Base-by-base conservation (phyloP, 1,140 invertebrate genomes). In the Bradynema listronoti region DNA sequence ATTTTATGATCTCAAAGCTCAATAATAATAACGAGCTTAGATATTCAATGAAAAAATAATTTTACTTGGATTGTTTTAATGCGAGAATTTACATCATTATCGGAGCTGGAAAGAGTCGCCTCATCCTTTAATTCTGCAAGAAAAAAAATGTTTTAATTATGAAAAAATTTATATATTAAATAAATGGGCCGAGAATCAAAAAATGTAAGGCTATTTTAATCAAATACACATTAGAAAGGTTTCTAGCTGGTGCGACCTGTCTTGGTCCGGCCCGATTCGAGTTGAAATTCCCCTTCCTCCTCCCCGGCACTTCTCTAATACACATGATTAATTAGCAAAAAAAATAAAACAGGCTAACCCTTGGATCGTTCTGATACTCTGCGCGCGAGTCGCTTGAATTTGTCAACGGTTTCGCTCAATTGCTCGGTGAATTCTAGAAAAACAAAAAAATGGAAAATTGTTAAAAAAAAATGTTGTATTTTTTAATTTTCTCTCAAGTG, bases 31-130 rank as follows among this genome's bases (percentile, higher is more conserved):
- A 14, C 16, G 2, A 6, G 24, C 9, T 49, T n/a, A 58, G 14
- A n/a, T n/a, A 57, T 2, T 5, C 14, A 24, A 2, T 11, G 9
- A 58, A 39, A 9, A 47, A 59, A 58, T 9, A 6, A 4, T 22
- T 57, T 16, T 43, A 64, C 63, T 30, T 68, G 66, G 56, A 71
- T 51, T 29, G 39, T 67, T 36, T 64, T 66, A 24, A 68, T 68
- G 33, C 70, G 49, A 19, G 56, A 47, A 32, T 36, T 62, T 6
- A 68, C 68, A 22, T 51, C 51, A 14, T 30, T 52, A 0, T 11
- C 19, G 19, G 71, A 58, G n/a, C 9, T 32, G 11, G 46, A 27
- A 14, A 45, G 24, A 16, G 41, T 29, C 7, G 47, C 32, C 25
- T 52, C 59, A 42, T 69, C 45, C 14, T 70, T 72, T 6, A 65